Base-by-base conservation (phyloP, 64 coral and sea anemone genomes). In the Hydrozoanthus tunicans region DNA sequence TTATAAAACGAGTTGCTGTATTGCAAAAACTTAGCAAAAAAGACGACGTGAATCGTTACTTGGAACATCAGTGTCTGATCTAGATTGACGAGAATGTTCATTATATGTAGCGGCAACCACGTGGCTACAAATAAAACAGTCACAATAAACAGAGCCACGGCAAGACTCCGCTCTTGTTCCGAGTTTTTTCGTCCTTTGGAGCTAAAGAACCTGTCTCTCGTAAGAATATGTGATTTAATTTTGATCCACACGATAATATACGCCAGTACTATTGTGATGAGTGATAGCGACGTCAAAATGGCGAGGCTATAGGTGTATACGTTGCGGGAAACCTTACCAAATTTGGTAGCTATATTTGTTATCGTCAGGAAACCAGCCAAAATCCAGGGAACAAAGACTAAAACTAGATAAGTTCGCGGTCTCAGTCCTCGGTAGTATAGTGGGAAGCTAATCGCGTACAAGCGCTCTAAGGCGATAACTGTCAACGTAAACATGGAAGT, bases 81-180 rank as follows among this genome's bases (percentile, higher is more conserved):
- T 20, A 97, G 89, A 67, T 97, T 97, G 3, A 79, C 95, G 20
- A 97, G 79, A 26, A 97, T 91, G 64, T 97, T 97, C 95, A 97
- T 94, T 13, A 92, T 94, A 70, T 97, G 92, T 8, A 97, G 93
- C 0, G 95, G 95, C 17, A 91, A 80, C 95, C 95, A 97, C 12
- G 83, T 97, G 5, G 90, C 51, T 1, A 92, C 92, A n/a, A 97
- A 97, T 4, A 97, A 79, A 53, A 94, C 92, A 9, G 95, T 97
- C 13, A 97, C 83, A 52, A 94, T 97, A 53, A 86, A 93, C 56
- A 97, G 62, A 3, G 81, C 92, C 1, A 93, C 61, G 13, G 82
- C 89, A 17, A 97, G 73, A 23, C 89, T 91, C 11, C 73, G 85
- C 69, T 97, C 95, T 10, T 97, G 72, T 7, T 90, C 79, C 1